Evolutionary conservation across 2,888 invertebrate genomes (phyloP).

Genomic region (Agrotis puta): DNA sequence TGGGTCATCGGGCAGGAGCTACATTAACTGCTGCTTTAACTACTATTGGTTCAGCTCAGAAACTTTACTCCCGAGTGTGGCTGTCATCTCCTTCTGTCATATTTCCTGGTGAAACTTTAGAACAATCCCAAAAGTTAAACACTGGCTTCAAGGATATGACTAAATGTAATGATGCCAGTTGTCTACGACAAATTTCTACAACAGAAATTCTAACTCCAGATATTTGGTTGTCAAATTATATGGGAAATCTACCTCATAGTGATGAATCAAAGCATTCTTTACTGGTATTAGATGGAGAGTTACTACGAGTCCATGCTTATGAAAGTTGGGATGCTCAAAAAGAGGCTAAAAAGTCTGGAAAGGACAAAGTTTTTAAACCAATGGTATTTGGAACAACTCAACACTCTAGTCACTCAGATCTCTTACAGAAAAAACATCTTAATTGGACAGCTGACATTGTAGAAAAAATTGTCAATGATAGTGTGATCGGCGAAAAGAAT

Average conservation of each 20-base stretch:
- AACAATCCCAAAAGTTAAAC: constrained; percentile 92
- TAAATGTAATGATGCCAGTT: constrained; percentile 91
- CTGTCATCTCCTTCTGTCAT: constrained; percentile 94
- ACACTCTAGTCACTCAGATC: constrained; percentile 93
- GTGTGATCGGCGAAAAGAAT: constrained; percentile 92
- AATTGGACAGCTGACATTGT: constrained; percentile 93
- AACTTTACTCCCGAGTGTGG: constrained; percentile 95
- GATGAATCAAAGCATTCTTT: constrained; percentile 93
- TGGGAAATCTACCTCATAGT: constrained; percentile 92
- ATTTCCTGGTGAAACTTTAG: constrained; percentile 92
- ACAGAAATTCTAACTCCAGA: constrained; percentile 93
- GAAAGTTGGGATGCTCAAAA: constrained; percentile 91
- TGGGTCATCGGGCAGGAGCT: constrained; percentile 96
- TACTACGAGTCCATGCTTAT: constrained; percentile 92
- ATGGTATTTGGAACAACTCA: constrained; percentile 94
- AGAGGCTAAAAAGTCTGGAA: constrained; percentile 81
- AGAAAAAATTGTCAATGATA: constrained; percentile 92
- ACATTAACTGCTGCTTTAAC: constrained; percentile 95
- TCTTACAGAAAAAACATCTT: constrained; percentile 91
- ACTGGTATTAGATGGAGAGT: constrained; percentile 94
- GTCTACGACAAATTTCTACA: constrained; percentile 89
- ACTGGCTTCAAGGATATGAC: constrained; percentile 91
- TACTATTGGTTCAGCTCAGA: constrained; percentile 91
- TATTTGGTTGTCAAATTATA: constrained; percentile 92
- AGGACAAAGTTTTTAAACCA: constrained; percentile 85